Evolutionary conservation across 1,140 invertebrate genomes (phyloP), one percentile per base, ranked within the genome.

Genomic region (Ectropis grisescens): DNA sequence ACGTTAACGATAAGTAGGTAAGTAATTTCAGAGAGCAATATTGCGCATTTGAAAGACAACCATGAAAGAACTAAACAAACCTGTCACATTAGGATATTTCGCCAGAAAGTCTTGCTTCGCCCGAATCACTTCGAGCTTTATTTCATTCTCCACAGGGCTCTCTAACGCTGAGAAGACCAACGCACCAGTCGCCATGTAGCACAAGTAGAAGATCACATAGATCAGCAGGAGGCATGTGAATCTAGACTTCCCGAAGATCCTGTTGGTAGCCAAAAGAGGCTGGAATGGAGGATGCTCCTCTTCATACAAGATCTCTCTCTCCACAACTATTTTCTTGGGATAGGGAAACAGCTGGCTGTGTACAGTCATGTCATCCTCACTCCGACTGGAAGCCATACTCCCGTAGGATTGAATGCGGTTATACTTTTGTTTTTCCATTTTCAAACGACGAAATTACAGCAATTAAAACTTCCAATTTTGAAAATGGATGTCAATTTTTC

Each of bases 151-250:
- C 28, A 85, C 55, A 0, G 90, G 89, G 1, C 86, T 84, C 72
- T 95, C 93, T 31, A 94, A 74, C 9, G 87, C 84, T 41, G 91
- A 89, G 70, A 95, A 94, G 16, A 93, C 86, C 16, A 90, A 70
- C 0, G 90, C 91, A 1, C 92, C 93, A 29, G 90, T 82, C 8
- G 90, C 72, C 37, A 94, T 80, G 68, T 91, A 94, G 3, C 86
- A 82, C 11, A 89, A 71, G 47, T 92, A 94, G 54, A 91, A 88
- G 0, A 91, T 56, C 5, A 87, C 52, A 40, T 87, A 89, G 13
- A 84, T 50, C 8, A 75, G 29, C 22, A 87, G 58, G 2, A 87
- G 61, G 13, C 74, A 75, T 0, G 84, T 74, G 43, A 75, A 83
- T 37, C 82, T 58, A 1, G 79, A 58, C 19, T 84, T 60, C 1